Evolutionary conservation across 1,140 invertebrate genomes (phyloP), one percentile per base, ranked within the genome.

Genomic region (Procambarus virginalis): DNA sequence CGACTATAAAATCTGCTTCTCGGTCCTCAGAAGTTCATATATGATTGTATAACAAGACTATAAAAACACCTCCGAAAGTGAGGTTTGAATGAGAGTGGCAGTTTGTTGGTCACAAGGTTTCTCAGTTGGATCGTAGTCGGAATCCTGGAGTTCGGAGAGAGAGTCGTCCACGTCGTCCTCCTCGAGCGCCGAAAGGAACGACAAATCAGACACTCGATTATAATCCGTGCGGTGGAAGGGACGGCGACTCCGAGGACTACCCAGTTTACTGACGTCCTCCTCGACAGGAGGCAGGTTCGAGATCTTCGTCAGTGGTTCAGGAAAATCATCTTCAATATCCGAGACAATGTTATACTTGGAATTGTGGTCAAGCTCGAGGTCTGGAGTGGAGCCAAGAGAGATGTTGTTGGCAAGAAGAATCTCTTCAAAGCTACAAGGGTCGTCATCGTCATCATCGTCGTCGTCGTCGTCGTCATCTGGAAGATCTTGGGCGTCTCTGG

Each of bases 371-470:
- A 75, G 68, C 9, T 45, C 73, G 12, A 89, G 70, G 22, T 89
- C 87, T 22, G 73, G 81, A 12, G 17, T 77, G n/a, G 87, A 89
- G 12, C 76, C 87, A 46, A 89, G 55, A 48, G 87, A 75, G 20
- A 89, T 89, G 34, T 89, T 89, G 73, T 89, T 89, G 22, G 87
- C 87, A 9, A 89, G 68, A 20, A 89, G 81, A 68, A 89, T 89
- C 76, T 89, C 87, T 51, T 89, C 87, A 51, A 89, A 89, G 75
- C 87, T 89, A 60, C 87, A 89, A 14, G 87, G 87, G 55, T 89
- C 87, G 48, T 89, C 80, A 64, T 76, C 86, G 20, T 89, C 87
- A 49, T 89, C 75, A 46, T 89, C 86, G 20, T 83, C 81, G 12
- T 88, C 78, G 48, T 77, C 70, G 20, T 84, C 87, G 3, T 86